phyloP scores from a whole-genome alignment of 2,113 vertebrate genomes.

The Ceyx melanurus region DNA sequence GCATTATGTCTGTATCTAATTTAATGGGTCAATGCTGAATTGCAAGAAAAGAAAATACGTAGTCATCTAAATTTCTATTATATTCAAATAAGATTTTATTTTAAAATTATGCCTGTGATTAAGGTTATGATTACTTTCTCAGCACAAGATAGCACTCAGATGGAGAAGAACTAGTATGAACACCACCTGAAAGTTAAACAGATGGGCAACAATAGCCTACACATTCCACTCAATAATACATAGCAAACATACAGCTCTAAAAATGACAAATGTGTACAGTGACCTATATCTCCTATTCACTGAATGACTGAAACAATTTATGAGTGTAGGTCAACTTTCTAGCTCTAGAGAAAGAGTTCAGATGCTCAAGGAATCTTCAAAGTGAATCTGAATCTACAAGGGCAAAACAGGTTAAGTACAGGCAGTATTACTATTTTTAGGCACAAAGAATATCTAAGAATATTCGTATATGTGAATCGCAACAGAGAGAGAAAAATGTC shows the following conservation, averaged over 20 bases:
- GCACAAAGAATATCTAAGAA: slow-evolving; percentile 49
- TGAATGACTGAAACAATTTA: neutral
- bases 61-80: neutral
- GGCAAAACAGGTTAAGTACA: slow-evolving; percentile 60
- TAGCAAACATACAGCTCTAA: neutral
- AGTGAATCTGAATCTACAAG: slow-evolving; percentile 33
- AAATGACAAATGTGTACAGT: neutral
- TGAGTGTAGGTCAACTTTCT: neutral
- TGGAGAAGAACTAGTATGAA: neutral
- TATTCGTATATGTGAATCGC: slow-evolving; percentile 16
- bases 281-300: neutral
- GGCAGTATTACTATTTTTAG: slow-evolving; percentile 12
- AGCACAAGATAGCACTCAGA: neutral
- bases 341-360: neutral
- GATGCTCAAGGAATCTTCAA: slow-evolving; percentile 32
- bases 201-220: neutral
- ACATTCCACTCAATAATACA: neutral
- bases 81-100: neutral
- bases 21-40: neutral
- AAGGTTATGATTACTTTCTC: neutral
- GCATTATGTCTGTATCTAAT: neutral
- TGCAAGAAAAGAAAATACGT: neutral
- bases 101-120: neutral
- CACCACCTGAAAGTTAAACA: neutral
- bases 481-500: neutral